Evolutionary conservation across 2,888 invertebrate species (phyloP), one percentile per base, ranked within the genome.

Genomic region (Sisyra nigra): DNA sequence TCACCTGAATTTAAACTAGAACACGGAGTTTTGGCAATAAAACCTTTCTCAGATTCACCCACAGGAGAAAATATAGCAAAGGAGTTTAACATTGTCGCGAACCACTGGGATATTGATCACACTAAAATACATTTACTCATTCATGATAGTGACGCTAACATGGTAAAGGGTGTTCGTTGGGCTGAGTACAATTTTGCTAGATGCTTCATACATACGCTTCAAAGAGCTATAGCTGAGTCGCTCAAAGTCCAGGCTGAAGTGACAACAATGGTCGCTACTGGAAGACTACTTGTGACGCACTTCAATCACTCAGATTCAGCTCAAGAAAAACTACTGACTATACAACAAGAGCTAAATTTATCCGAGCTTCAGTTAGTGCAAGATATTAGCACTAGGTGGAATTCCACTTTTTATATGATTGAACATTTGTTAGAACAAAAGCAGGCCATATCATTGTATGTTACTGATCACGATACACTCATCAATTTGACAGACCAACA

Each of bases 201-300:
- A n/a, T n/a, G n/a, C n/a, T n/a, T n/a, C n/a, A n/a, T n/a, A n/a
- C n/a, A n/a, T n/a, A n/a, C 44, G 31, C 41, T 51, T 40, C 50
- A 51, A 39, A 13, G 44, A 43, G 44, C 33, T 38, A 32, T 49
- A n/a, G 41, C 24, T 30, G 47, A 55, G 32, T 51, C 53, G 13
- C 17, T 58, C 0, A 53, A 54, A 40, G 31, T 19, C 36, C 54
- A 57, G 24, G 10, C 51, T 35, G 53, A 53, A 36, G 29, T 52
- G 42, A 19, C 39, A 42, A 44, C 46, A 6, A 43, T 47, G 44
- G 41, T 45, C 29, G 41, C 44, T 24, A 40, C 42, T 41, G 44
- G 42, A 19, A 45, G 56, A 46, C 50, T 53, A 3, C 40, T 57
- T n/a, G 55, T 55, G 17, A 53, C 52, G 2, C 55, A 57, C 46